Evolutionary conservation across 92 coral and sea anemone genomes (phyloP).

Genomic region (Chrysogorgia sp.): DNA sequence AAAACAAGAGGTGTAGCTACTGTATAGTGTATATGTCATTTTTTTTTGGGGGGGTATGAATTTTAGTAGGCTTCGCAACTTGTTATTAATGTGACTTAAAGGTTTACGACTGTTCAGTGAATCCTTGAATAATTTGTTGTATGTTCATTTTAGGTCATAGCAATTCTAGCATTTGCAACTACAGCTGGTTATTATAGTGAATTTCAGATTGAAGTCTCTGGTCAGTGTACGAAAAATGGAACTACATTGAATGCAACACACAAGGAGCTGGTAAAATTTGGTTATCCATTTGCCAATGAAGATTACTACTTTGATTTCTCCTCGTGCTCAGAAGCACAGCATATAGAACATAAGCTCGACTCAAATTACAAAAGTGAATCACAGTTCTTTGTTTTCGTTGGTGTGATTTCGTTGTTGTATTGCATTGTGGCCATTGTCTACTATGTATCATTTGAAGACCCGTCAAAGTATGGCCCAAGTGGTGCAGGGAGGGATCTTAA

Average conservation of each 20-base stretch:
- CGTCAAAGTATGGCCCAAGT: conserved; percentile 73
- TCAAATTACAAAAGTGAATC: conserved; percentile 73
- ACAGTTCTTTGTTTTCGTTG: conserved; percentile 89
- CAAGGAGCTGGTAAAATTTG: conserved; percentile 53
- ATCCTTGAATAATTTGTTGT: neutral
- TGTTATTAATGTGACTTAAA: neutral
- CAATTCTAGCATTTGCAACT: conserved; percentile 91
- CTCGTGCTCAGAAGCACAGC: no score
- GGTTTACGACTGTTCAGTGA: neutral
- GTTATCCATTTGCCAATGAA: conserved; percentile 63
- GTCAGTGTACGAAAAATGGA: neutral
- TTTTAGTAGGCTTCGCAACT: no score
- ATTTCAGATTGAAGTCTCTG: conserved; percentile 16
- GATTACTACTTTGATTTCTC: conserved; percentile 1
- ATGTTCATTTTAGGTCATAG: conserved; percentile 68
- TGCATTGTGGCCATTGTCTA: conserved; percentile 67
- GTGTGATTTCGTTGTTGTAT: conserved; percentile 80
- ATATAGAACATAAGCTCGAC: neutral
- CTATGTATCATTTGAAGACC: conserved; percentile 77
- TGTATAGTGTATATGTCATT: no score
- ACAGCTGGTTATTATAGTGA: conserved; percentile 80
- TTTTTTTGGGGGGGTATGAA: no score
- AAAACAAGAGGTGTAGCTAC: no score
- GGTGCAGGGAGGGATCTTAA: conserved; percentile 67
- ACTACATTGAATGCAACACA: neutral